phyloP scores from a whole-genome alignment of 2,888 invertebrate species.

The Drosophila subsilvestris region DNA sequence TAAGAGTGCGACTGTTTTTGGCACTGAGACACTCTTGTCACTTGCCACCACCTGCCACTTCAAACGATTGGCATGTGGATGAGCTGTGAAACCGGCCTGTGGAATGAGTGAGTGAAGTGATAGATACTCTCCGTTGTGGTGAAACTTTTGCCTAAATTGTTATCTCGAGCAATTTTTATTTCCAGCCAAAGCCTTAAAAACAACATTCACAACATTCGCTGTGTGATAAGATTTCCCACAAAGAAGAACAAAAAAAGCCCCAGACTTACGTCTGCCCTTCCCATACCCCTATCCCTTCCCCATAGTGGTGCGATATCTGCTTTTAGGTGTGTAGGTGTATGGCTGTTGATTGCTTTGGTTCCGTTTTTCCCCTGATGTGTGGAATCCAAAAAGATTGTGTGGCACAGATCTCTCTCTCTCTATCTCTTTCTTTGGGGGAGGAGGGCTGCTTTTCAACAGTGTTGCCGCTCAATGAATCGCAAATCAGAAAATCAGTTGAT shows the following conservation, averaged over 20 bases:
- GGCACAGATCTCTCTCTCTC: constrained; percentile 17
- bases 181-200: constrained; percentile 69
- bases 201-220: constrained; percentile 61
- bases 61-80: constrained; percentile 11
- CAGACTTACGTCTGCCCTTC: constrained; percentile 62
- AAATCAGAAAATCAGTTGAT: background rate
- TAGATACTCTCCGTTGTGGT: constrained; percentile 14
- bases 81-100: constrained; percentile 7
- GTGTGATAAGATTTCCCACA: constrained; percentile 65
- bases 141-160: constrained; percentile 54
- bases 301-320: constrained; percentile 13
- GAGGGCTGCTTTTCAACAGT: background rate
- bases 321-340: constrained; percentile 8
- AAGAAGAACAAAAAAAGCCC: constrained; percentile 22
- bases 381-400: constrained; percentile 30
- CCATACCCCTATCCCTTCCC: constrained; percentile 33
- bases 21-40: background rate
- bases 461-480: background rate
- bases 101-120: background rate
- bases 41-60: background rate
- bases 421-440: background rate
- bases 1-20: constrained; percentile 1
- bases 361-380: constrained; percentile 14
- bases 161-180: constrained; percentile 52
- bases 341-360: constrained; percentile 29